Conservation (phyloP, 2,888 invertebrate genomes). For the Yponomeuta cagnagella region DNA sequence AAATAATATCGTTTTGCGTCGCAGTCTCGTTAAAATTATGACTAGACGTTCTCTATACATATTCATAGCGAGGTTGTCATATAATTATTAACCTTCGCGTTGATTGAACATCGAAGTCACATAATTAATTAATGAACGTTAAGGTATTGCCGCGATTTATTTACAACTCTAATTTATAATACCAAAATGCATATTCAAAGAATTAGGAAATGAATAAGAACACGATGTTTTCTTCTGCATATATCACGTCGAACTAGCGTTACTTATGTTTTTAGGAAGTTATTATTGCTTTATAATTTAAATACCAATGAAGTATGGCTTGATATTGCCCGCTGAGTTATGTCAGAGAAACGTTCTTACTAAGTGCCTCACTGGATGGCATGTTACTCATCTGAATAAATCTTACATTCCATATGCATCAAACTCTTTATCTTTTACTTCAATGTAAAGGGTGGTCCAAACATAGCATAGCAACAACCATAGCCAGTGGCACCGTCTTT, state of each 20-base stretch:
- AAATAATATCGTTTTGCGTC: slow-evolving; percentile 26
- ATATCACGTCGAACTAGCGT: slow-evolving; percentile 49
- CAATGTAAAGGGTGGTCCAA: background rate
- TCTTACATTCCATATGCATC: slow-evolving; percentile 8
- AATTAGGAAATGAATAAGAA: slow-evolving; percentile 40
- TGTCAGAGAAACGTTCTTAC: slow-evolving; percentile 20
- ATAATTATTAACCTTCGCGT: slow-evolving; percentile 56
- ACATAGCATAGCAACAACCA: too few relatives aligned
- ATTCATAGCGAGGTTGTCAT: slow-evolving; percentile 57
- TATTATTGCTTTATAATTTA: slow-evolving; percentile 59
- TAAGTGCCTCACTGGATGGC: slow-evolving; percentile 9
- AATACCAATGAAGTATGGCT: slow-evolving; percentile 57
- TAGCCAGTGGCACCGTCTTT: too few relatives aligned
- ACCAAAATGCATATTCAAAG: slow-evolving; percentile 49
- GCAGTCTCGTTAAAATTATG: background rate
- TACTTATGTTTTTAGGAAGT: slow-evolving; percentile 46
- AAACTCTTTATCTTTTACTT: slow-evolving; percentile 3
- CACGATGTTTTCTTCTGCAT: slow-evolving; percentile 25
- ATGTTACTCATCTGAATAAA: slow-evolving; percentile 15
- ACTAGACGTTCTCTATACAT: slow-evolving; percentile 29
- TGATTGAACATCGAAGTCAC: slow-evolving; percentile 61
- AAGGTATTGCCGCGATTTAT: slow-evolving; percentile 52
- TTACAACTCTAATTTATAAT: slow-evolving; percentile 51
- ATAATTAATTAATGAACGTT: slow-evolving; percentile 66
- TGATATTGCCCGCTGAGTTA: slow-evolving; percentile 28